A percentile compares a stretch with the other conserved stretches of the same genome.
These are phyloP conservation scores for Gymnogyps californianus DNA, from an alignment of 2,113 vertebrate genomes.

Conservation along the genomic window DNA sequence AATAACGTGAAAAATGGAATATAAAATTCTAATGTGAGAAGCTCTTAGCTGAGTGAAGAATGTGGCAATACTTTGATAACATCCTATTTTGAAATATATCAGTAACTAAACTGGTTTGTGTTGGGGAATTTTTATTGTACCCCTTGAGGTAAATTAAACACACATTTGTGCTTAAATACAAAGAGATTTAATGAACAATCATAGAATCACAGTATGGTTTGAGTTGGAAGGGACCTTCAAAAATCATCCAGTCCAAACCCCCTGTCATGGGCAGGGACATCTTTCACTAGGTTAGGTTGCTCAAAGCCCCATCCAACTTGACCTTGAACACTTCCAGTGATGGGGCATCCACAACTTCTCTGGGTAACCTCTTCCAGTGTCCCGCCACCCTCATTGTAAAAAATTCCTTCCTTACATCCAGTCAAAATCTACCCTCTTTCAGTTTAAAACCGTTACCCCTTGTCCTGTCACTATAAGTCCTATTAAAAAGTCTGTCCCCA, in stretches of 20 bases:
- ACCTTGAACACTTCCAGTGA: neutral
- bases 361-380: neutral
- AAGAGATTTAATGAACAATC: neutral
- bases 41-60: neutral
- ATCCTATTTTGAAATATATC: neutral
- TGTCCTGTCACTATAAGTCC: neutral
- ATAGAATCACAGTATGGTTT: neutral
- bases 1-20: neutral
- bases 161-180: neutral
- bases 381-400: fast-evolving
- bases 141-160: neutral
- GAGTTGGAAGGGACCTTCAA: neutral
- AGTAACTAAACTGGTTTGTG: neutral
- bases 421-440: neutral
- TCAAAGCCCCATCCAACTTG: neutral
- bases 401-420: neutral
- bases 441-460: neutral
- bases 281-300: neutral
- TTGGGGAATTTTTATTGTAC: neutral
- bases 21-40: neutral
- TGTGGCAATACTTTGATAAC: neutral
- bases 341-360: neutral
- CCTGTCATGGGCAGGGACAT: neutral
- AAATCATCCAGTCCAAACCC: neutral
- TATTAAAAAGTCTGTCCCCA: neutral